Conservation (phyloP, 2,888 invertebrate genomes). For the Agrotis exclamationis region DNA sequence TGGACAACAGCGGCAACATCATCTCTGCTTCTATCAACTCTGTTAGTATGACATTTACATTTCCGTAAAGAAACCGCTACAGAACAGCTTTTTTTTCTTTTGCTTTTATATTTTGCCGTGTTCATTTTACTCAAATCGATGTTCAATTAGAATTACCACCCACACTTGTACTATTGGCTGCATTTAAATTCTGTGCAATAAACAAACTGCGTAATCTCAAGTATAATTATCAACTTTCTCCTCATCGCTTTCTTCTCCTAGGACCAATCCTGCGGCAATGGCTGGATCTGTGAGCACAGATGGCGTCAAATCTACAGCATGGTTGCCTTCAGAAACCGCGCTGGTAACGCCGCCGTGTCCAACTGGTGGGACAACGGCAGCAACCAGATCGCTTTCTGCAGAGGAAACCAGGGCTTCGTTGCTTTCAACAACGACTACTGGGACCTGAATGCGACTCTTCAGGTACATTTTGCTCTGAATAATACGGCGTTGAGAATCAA, state of each 20-base stretch:
- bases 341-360: slow-evolving; percentile 89
- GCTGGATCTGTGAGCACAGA: slow-evolving; percentile 96
- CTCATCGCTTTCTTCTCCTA: slow-evolving; percentile 49
- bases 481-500: too few relatives aligned
- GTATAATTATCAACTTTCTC: too few relatives aligned
- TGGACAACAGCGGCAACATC: slow-evolving; percentile 92
- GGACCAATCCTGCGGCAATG: slow-evolving; percentile 93
- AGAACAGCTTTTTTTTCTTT: too few relatives aligned
- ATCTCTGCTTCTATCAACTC: slow-evolving; percentile 92
- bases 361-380: slow-evolving; percentile 96
- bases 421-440: slow-evolving; percentile 94
- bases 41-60: slow-evolving; percentile 76
- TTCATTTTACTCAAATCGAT: too few relatives aligned
- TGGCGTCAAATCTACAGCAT: slow-evolving; percentile 96
- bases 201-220: too few relatives aligned
- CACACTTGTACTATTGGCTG: too few relatives aligned
- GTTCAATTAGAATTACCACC: too few relatives aligned
- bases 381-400: slow-evolving; percentile 96
- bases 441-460: slow-evolving; percentile 91
- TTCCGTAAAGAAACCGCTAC: not conserved
- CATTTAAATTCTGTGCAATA: too few relatives aligned
- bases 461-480: slow-evolving; percentile 77
- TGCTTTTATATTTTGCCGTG: too few relatives aligned
- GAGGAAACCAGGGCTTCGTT: slow-evolving; percentile 94
- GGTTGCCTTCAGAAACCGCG: slow-evolving; percentile 94